Percentiles rank a stretch among this genome's conserved stretches.
Evolutionary conservation across 1,140 invertebrate species (phyloP).

Genomic region (Asbolus verrucosus): DNA sequence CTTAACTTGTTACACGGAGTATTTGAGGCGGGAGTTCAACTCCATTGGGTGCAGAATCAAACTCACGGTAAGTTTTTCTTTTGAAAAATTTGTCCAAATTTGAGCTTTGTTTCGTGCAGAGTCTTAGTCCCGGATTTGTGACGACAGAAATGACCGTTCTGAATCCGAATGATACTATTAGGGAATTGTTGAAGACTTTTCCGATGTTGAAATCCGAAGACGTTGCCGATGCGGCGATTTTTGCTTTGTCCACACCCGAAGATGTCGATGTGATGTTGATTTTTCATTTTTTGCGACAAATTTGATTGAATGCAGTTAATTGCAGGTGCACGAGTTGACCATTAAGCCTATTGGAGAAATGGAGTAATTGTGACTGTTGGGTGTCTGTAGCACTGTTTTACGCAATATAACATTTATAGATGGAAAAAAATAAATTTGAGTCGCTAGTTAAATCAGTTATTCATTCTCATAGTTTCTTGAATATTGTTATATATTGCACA

Average conservation of each 20-base stretch:
- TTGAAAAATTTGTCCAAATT: background rate
- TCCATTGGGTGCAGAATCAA: conserved; percentile 25
- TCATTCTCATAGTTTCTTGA: no score
- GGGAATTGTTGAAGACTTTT: background rate
- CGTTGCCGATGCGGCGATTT: conserved; percentile 63
- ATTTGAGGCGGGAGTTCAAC: conserved; percentile 8
- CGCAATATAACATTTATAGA: no score
- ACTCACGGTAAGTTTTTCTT: conserved; percentile 24
- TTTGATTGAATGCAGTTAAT: no score
- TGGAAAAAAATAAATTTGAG: no score
- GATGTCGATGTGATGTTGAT: conserved; percentile 67
- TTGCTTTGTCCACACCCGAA: conserved; percentile 63
- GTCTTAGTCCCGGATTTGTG: conserved; percentile 47
- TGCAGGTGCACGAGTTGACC: no score
- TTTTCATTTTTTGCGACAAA: no score
- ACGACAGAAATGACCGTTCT: conserved; percentile 28
- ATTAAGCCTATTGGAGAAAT: no score
- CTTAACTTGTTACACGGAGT: background rate
- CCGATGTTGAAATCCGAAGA: conserved; percentile 51
- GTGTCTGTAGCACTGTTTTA: no score
- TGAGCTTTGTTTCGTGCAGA: conserved; percentile 39
- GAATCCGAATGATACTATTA: background rate
- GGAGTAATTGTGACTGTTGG: no score
- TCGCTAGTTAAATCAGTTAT: no score
- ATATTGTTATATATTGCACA: no score